Conservation (phyloP, 2,113 vertebrate species). For the Saccopteryx leptura region DNA sequence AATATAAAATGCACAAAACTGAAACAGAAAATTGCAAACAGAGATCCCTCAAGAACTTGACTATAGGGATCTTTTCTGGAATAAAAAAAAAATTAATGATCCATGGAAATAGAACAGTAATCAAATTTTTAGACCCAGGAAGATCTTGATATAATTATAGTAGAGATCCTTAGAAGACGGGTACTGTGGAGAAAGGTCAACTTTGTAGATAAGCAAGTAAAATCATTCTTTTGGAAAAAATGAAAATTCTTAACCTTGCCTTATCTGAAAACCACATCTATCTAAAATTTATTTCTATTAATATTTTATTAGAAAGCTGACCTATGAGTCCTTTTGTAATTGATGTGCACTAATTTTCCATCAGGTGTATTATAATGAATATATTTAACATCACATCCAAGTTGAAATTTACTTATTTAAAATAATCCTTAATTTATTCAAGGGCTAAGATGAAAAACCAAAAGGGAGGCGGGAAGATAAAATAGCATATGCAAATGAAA, state of each 20-base stretch:
- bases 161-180: background rate
- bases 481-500: conserved; percentile 58
- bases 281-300: conserved; percentile 9
- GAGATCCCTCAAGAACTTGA: conserved; percentile 16
- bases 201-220: background rate
- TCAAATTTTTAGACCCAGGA: conserved; percentile 39
- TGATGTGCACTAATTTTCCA: background rate
- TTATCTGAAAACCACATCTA: background rate
- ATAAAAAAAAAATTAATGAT: conserved; percentile 63
- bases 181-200: background rate
- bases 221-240: conserved; percentile 21
- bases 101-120: conserved; percentile 58
- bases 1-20: conserved; percentile 40
- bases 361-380: background rate
- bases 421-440: conserved; percentile 56
- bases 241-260: background rate
- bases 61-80: background rate
- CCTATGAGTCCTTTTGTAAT: background rate
- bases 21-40: conserved; percentile 54
- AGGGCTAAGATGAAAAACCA: conserved; percentile 29
- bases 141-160: conserved; percentile 47
- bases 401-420: conserved; percentile 48
- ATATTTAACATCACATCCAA: conserved; percentile 49
- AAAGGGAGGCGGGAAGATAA: conserved; percentile 2
- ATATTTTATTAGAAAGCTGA: background rate